Evolutionary conservation across 2,888 invertebrate species (phyloP).

Genomic region (Ganaspis brasiliensis): DNA sequence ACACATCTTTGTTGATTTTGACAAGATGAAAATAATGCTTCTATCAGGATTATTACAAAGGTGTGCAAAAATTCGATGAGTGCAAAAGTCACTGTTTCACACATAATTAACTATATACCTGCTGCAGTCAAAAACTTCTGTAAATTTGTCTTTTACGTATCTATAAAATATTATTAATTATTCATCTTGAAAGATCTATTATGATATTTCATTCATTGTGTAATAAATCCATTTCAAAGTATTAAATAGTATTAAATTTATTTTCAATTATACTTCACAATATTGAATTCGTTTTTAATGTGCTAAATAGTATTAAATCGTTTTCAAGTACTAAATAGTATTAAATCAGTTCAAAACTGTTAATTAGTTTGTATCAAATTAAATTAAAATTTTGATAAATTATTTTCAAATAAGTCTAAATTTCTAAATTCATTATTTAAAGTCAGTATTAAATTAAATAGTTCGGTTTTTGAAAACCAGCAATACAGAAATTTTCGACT

Average conservation of each 20-base stretch:
- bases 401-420: too few relatives aligned
- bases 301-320: too few relatives aligned
- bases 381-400: too few relatives aligned
- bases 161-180: neutral
- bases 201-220: too few relatives aligned
- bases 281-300: too few relatives aligned
- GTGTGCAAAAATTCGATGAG: slow-evolving; percentile 32
- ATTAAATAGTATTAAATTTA: too few relatives aligned
- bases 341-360: too few relatives aligned
- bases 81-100: slow-evolving; percentile 25
- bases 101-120: slow-evolving; percentile 9
- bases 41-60: slow-evolving; percentile 17
- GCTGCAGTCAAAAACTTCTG: slow-evolving; percentile 1
- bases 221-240: too few relatives aligned
- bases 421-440: too few relatives aligned
- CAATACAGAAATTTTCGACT: slow-evolving; percentile 14
- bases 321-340: too few relatives aligned
- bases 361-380: too few relatives aligned
- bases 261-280: too few relatives aligned
- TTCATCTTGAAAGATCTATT: neutral
- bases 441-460: neutral
- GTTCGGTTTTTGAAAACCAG: neutral
- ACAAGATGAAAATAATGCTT: slow-evolving; percentile 7
- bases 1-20: slow-evolving; percentile 33
- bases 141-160: slow-evolving; percentile 1